phyloP scores from a whole-genome alignment of 2,797 vertebrate genomes.

The Hippocampus kuda region DNA sequence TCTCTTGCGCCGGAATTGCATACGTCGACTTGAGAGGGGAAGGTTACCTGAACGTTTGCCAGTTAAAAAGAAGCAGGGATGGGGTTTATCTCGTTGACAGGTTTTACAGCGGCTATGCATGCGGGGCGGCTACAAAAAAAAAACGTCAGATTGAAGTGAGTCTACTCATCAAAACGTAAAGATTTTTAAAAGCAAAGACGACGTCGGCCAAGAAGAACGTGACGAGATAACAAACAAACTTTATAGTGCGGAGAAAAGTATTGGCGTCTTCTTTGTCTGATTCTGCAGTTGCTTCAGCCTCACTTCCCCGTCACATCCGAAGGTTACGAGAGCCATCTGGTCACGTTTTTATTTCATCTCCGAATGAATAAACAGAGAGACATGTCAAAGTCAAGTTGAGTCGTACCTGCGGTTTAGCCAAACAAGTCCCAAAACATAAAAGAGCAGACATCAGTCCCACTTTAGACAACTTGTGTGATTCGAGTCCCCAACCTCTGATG shows the following conservation, averaged over 20 bases:
- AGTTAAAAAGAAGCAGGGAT: slow-evolving; percentile 21
- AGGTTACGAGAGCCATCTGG: neutral
- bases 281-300: no score
- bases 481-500: neutral
- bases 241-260: no score
- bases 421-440: neutral
- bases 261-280: no score
- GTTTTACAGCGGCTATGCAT: slow-evolving; percentile 33
- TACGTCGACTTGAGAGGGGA: slow-evolving; percentile 39
- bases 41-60: slow-evolving; percentile 33
- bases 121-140: slow-evolving; percentile 13
- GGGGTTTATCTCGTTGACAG: slow-evolving; percentile 44
- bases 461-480: neutral
- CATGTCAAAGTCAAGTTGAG: neutral
- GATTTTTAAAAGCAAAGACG: neutral
- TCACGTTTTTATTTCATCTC: neutral
- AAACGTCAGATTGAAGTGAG: neutral
- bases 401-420: neutral
- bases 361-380: neutral
- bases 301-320: no score
- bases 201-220: neutral
- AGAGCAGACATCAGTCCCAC: neutral
- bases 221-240: neutral
- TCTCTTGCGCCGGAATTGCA: slow-evolving; percentile 56
- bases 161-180: neutral